These are phyloP conservation scores for Pluvialis apricaria DNA, from an alignment of 2,113 vertebrate genomes.

Conservation along the genomic window DNA sequence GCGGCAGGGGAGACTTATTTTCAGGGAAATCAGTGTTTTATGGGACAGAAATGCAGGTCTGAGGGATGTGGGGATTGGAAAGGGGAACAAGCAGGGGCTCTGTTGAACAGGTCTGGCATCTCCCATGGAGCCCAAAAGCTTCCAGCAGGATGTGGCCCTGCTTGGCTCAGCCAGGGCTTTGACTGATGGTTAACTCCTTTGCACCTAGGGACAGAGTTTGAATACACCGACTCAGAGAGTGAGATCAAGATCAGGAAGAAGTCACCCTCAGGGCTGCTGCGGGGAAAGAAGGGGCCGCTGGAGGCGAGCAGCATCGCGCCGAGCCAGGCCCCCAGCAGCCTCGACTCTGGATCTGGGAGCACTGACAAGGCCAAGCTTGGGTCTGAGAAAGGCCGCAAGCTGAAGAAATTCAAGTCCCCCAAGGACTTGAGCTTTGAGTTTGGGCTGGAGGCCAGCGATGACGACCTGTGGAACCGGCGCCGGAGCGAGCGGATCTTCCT, in stretches of 20 bases:
- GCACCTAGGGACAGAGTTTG: constrained; percentile 85
- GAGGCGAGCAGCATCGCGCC: constrained; percentile 71
- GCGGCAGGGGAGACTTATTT: neutral
- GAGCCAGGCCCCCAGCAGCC: constrained; percentile 38
- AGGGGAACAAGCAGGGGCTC: neutral
- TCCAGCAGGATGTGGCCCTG: neutral
- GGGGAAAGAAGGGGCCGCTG: constrained; percentile 83
- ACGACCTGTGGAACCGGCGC: constrained; percentile 89
- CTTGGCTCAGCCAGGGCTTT: neutral
- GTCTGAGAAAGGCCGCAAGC: constrained; percentile 76
- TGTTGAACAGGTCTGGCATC: neutral
- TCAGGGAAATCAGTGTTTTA: neutral
- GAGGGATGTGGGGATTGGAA: neutral
- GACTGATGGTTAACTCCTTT: neutral
- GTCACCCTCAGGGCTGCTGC: constrained; percentile 79
- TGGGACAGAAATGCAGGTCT: neutral
- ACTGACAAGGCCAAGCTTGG: constrained; percentile 77
- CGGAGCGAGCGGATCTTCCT: constrained; percentile 97
- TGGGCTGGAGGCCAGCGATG: constrained; percentile 83
- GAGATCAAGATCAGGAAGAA: constrained; percentile 88
- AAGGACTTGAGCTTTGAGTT: constrained; percentile 86
- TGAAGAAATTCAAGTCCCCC: constrained; percentile 80
- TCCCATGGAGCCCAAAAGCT: neutral
- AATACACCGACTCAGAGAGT: constrained; percentile 91
- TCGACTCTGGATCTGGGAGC: constrained; percentile 54